Conservation (phyloP, 2,797 vertebrate genomes). For the Delichon dasypus region DNA sequence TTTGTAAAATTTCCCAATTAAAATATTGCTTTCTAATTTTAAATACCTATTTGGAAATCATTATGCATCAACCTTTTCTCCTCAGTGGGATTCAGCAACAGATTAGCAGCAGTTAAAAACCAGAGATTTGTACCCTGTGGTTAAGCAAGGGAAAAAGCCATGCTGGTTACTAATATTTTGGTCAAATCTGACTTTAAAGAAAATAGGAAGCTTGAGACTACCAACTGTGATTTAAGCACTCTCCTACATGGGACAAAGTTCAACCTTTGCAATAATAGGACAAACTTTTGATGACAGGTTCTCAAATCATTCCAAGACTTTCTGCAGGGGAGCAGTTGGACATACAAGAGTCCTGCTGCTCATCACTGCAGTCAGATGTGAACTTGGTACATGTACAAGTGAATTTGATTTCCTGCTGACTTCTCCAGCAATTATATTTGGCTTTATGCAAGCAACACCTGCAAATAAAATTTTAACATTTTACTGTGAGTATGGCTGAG, state of each 20-base stretch:
- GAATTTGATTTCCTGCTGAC: neutral
- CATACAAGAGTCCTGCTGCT: neutral
- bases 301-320: neutral
- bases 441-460: neutral
- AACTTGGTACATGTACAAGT: neutral
- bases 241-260: neutral
- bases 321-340: neutral
- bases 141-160: slow-evolving; percentile 18
- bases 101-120: slow-evolving; percentile 47
- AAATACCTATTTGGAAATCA: slow-evolving; percentile 14
- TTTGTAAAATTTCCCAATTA: neutral
- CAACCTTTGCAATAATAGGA: neutral
- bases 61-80: slow-evolving; percentile 34
- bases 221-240: neutral
- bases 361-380: neutral
- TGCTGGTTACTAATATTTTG: neutral
- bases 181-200: slow-evolving; percentile 8
- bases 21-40: slow-evolving; percentile 13
- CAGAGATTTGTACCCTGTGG: slow-evolving; percentile 5
- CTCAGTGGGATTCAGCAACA: slow-evolving; percentile 39
- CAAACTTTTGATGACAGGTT: neutral
- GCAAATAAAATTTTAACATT: neutral
- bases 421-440: neutral
- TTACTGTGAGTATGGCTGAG: neutral
- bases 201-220: neutral